These are phyloP conservation scores for Dreissena rostriformis DNA, from an alignment of 1,140 invertebrate species.

Conservation along the genomic window DNA sequence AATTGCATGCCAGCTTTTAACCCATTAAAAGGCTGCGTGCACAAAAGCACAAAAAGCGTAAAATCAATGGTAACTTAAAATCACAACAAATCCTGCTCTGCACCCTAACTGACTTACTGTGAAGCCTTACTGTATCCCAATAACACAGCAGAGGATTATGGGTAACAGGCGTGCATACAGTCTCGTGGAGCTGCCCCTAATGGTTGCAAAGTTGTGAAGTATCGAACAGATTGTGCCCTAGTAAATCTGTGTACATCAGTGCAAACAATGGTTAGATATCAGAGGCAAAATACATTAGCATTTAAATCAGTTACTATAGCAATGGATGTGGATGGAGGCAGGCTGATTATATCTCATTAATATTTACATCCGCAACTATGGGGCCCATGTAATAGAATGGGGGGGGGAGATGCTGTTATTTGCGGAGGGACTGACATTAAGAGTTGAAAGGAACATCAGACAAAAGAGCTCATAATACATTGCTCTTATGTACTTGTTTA, in stretches of 20 bases:
- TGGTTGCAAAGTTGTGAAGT: not conserved
- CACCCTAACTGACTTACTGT: slow-evolving; percentile 15
- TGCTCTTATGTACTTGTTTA: too few relatives aligned
- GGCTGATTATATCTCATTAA: slow-evolving; percentile 50
- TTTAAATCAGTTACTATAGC: slow-evolving; percentile 54
- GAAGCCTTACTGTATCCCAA: not conserved
- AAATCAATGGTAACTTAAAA: slow-evolving; percentile 53
- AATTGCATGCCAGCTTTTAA: too few relatives aligned
- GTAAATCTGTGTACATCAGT: slow-evolving; percentile 8
- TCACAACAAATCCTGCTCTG: slow-evolving; percentile 36
- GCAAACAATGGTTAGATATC: slow-evolving; percentile 56
- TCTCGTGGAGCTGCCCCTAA: not conserved
- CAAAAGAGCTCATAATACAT: too few relatives aligned
- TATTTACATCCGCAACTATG: slow-evolving; percentile 45
- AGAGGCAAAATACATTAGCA: slow-evolving; percentile 56
- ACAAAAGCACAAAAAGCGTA: slow-evolving; percentile 33
- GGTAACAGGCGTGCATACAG: slow-evolving; percentile 11
- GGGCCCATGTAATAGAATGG: slow-evolving; percentile 11
- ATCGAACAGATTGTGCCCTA: slow-evolving; percentile 45
- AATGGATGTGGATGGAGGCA: slow-evolving; percentile 44
- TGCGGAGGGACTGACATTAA: too few relatives aligned
- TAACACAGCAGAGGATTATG: not conserved
- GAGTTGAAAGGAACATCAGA: too few relatives aligned
- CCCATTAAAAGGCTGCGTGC: not conserved
- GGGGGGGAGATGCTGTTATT: slow-evolving; percentile 5